Percentiles rank a stretch among this genome's conserved stretches.
phyloP scores from a whole-genome alignment of 2,888 invertebrate species.

The Stegana nigrithorax region DNA sequence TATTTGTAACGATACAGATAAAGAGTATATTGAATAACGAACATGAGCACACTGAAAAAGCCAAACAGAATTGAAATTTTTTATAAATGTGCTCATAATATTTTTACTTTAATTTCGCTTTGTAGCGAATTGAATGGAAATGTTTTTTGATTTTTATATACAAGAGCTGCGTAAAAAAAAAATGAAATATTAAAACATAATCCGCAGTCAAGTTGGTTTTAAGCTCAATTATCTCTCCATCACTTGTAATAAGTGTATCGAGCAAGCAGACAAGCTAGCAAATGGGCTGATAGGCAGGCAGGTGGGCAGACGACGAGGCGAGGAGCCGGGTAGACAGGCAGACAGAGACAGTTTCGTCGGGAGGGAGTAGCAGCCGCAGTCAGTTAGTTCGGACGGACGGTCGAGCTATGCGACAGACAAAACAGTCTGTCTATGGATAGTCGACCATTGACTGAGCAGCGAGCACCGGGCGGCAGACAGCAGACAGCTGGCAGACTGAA shows the following conservation, averaged over 20 bases:
- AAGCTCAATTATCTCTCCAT: conserved; percentile 42
- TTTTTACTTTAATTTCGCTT: conserved; percentile 24
- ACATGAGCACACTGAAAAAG: background rate
- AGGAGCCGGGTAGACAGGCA: background rate
- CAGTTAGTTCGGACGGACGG: background rate
- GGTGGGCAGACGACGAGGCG: background rate
- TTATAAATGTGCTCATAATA: no score
- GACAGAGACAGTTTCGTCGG: background rate
- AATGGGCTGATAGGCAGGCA: no score
- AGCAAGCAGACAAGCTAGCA: no score
- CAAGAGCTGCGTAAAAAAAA: conserved; percentile 38
- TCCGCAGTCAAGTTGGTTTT: conserved; percentile 35
- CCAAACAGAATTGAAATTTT: no score
- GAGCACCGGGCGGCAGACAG: background rate
- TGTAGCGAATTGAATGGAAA: conserved; percentile 19
- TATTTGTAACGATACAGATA: no score
- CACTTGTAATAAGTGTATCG: conserved; percentile 14
- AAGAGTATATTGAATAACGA: no score
- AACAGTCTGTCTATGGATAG: background rate
- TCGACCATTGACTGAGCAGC: no score
- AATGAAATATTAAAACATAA: conserved; percentile 34
- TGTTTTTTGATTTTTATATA: conserved; percentile 31
- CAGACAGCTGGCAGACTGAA: background rate
- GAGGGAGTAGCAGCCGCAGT: background rate
- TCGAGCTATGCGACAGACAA: background rate